Evolutionary conservation across 1,140 invertebrate species (phyloP).

Genomic region (Cydia splendana): DNA sequence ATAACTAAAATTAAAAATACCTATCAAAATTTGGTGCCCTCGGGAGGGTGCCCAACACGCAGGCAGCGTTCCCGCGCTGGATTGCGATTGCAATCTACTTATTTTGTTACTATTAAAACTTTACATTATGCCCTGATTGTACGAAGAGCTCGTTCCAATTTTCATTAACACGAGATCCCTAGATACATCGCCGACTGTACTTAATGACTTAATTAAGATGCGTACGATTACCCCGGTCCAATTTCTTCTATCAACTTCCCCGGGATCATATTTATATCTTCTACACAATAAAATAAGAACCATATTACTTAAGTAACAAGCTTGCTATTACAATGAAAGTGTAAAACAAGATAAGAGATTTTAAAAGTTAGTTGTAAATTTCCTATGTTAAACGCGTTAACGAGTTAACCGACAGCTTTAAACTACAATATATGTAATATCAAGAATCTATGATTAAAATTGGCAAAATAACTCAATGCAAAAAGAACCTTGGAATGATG

Average conservation of each 20-base stretch:
- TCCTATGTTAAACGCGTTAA: constrained; percentile 19
- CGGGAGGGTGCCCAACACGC: too few species aligned
- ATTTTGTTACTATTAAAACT: neutral
- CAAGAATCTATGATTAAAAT: neutral
- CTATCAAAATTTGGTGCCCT: too few species aligned
- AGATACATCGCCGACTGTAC: constrained; percentile 4
- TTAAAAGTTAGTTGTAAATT: neutral
- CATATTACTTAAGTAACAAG: neutral
- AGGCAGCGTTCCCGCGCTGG: too few species aligned
- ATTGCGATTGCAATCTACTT: neutral
- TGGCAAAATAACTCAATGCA: neutral
- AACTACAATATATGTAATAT: constrained; percentile 18
- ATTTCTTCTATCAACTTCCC: neutral
- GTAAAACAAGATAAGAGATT: neutral
- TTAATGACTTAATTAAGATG: constrained; percentile 19
- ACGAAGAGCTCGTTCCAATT: neutral
- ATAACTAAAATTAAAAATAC: too few species aligned
- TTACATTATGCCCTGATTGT: neutral
- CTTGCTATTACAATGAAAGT: neutral
- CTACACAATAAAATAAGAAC: neutral
- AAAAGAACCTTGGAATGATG: neutral
- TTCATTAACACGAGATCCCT: constrained; percentile 7
- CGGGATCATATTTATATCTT: neutral
- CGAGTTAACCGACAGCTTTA: constrained; percentile 15
- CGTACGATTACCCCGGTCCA: constrained; percentile 3